phyloP scores from a whole-genome alignment of 2,797 vertebrate genomes.

The Etheostoma perlongum region DNA sequence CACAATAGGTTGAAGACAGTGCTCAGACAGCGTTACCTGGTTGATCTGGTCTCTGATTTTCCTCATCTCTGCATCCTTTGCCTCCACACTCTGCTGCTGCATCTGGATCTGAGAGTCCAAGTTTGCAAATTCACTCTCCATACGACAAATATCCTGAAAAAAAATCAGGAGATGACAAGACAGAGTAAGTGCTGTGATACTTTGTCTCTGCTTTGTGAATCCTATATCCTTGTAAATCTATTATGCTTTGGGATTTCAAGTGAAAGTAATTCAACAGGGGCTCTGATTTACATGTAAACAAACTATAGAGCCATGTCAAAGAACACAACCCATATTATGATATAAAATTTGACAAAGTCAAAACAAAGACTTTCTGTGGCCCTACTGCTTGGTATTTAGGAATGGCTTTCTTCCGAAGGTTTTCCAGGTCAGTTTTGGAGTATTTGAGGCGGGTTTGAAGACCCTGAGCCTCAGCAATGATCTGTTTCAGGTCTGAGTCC shows the following conservation, averaged over 20 bases:
- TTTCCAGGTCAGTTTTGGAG: constrained; percentile 89
- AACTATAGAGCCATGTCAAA: not conserved
- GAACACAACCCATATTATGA: not conserved
- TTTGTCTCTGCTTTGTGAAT: not conserved
- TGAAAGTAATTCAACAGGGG: not conserved
- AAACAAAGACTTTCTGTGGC: not conserved
- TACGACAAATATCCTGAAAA: constrained; percentile 91
- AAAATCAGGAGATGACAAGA: not conserved
- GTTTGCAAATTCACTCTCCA: constrained; percentile 91
- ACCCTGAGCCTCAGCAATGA: constrained; percentile 87
- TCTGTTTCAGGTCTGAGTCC: constrained; percentile 90
- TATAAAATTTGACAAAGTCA: not conserved
- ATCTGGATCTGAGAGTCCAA: constrained; percentile 85
- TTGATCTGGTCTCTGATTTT: constrained; percentile 85
- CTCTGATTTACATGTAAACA: not conserved
- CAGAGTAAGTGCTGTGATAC: not conserved
- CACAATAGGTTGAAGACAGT: not conserved
- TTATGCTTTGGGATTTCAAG: not conserved
- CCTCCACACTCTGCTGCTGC: constrained; percentile 82
- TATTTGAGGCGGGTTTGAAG: constrained; percentile 92
- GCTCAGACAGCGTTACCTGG: constrained; percentile 79
- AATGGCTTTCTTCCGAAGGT: constrained; percentile 87
- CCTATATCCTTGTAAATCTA: not conserved
- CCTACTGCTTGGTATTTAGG: constrained; percentile 84
- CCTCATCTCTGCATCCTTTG: constrained; percentile 81